These are phyloP conservation scores for Euphydryas editha DNA, from an alignment of 2,888 invertebrate genomes.

Conservation along the genomic window DNA sequence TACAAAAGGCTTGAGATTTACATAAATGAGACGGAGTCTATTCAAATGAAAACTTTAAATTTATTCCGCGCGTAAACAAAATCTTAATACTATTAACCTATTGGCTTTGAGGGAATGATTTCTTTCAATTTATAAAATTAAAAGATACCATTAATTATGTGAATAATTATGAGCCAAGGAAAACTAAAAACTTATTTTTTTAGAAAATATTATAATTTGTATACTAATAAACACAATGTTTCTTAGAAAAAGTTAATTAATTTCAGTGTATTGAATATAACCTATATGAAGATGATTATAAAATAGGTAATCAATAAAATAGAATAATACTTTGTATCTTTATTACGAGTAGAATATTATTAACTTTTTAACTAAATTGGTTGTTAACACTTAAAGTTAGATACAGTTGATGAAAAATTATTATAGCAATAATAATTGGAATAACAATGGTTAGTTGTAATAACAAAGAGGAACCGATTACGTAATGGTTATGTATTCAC, in stretches of 20 bases:
- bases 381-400: background rate
- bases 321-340: background rate
- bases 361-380: background rate
- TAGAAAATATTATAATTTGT: too few relatives aligned
- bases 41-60: background rate
- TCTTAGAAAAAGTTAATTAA: too few relatives aligned
- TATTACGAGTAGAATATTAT: background rate
- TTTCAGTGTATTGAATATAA: too few relatives aligned
- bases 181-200: too few relatives aligned
- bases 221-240: too few relatives aligned
- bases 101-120: background rate
- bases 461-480: slow-evolving; percentile 1
- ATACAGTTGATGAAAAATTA: background rate
- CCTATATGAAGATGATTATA: too few relatives aligned
- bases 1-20: background rate
- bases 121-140: background rate
- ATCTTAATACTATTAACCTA: background rate
- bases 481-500: background rate
- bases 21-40: background rate
- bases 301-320: background rate
- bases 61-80: background rate
- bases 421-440: background rate
- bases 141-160: too few relatives aligned
- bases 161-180: too few relatives aligned
- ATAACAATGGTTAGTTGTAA: slow-evolving; percentile 5